Base-by-base conservation (phyloP, 2,113 vertebrate species). In the Lamprotornis superbus region DNA sequence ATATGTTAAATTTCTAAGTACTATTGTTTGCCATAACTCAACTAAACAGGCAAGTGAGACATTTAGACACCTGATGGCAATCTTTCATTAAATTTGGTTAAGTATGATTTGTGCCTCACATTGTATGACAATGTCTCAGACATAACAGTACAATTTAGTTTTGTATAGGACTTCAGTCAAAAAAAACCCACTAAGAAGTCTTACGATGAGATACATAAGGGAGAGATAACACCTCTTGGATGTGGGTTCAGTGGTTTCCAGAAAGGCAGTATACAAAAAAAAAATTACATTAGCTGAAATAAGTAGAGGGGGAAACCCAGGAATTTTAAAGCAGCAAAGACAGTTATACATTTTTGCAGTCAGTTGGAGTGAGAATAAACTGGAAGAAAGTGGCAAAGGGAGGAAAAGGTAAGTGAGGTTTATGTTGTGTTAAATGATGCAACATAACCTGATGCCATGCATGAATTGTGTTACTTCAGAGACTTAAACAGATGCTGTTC, bases 61-160 rank as follows among this genome's bases (percentile, higher is more conserved):
- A 24, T 97, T 96, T 96, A 97, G 93, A 98, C 97, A 97, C 96
- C 96, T 98, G 97, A 98, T 98, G 97, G 97, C 97, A 98, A 97
- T 97, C 97, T 98, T 98, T 97, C 97, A 97, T 97, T 98, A 97
- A 97, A 97, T 92, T 97, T 98, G 82, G 69, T 94, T 52, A 83
- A 77, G 91, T 68, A 90, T 61, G 53, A 78, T 91, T 97, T 97
- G 52, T 95, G 50, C 59, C 76, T 95, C 64, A 88, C 95, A 83
- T 33, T 88, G 10, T 76, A 75, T 49, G 25, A 83, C 31, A 84
- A 73, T 68, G 44, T 78, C 64, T 93, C 44, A 49, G 37, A 37
- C 39, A 81, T 75, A 90, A 92, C 28, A 90, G 90, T 81, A 69
- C 15, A 76, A 35, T 78, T 83, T 75, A 83, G 19, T 86, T 77